Base-by-base conservation (phyloP, 2,113 vertebrate genomes). In the Galbula dea region DNA sequence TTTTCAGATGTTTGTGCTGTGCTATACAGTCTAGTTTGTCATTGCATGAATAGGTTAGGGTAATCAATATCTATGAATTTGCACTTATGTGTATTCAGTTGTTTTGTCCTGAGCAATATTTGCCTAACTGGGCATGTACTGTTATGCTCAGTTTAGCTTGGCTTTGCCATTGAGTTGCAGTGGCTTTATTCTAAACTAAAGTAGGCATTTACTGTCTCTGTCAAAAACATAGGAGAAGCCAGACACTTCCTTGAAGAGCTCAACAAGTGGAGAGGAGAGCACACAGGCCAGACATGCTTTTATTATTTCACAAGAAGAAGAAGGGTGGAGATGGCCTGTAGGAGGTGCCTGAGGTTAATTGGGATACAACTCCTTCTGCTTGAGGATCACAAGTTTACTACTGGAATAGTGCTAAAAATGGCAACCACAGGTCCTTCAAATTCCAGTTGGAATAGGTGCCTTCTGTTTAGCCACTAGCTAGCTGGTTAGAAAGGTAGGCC, bases 221-320 rank as follows among this genome's bases (percentile, higher is more conserved):
- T 20, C 23, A 21, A 29, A 73, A 23, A 7, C 0, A 0, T 4
- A 4, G 14, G 20, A 16, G 8, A 72, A 51, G 11, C 8, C 43
- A 49, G 29, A 51, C 10, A 18, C 19, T 29, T 51, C 54, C 39
- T 45, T 4, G 6, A 20, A 81, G 55, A 66, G 18, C 45, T 83
- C 57, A 62, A 9, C 32, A 24, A 18, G 10, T 43, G 22, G 23
- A 77, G 34, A 17, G 4, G 12, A 67, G 20, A 69, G 22, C 54
- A 30, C 36, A 48, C 17, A 55, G 30, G 45, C 12, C 9, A 55
- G 0, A 26, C 48, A 16, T 52, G 19, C 26, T 26, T 76, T 59
- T 74, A 30, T 52, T 46, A 59, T 63, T 65, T 59, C n/a, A 49
- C 17, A 69, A 48, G 67, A 68, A 29, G 15, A 76, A 36, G 23